Evolutionary conservation across 2,797 vertebrate species (phyloP).

Genomic region (Molossus alvarezi): DNA sequence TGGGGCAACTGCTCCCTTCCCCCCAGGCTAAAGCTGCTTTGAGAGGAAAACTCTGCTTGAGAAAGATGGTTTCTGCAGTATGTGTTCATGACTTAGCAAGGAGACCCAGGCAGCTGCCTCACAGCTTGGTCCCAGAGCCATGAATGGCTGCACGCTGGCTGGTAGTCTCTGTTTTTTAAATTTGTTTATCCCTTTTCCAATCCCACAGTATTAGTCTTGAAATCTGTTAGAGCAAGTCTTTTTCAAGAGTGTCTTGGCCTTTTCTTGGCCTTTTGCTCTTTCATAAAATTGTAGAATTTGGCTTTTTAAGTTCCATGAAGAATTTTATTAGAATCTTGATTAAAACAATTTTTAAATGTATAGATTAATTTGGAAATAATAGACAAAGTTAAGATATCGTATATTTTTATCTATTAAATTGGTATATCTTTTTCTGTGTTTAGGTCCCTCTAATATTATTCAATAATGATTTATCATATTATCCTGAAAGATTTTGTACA

Average conservation of each 20-base stretch:
- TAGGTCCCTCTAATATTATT: slow-evolving; percentile 3
- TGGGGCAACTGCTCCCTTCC: no score
- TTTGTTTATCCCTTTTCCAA: neutral
- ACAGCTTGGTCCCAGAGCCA: no score
- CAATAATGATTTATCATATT: neutral
- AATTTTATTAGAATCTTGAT: neutral
- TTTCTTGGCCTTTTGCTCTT: neutral
- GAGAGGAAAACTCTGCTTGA: no score
- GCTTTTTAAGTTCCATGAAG: neutral
- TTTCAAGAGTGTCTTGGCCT: neutral
- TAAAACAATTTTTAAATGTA: neutral
- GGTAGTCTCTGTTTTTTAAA: neutral
- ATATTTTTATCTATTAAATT: neutral
- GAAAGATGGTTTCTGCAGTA: no score
- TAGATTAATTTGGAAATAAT: slow-evolving; percentile 8
- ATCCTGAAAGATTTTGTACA: neutral
- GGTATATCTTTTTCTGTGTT: neutral
- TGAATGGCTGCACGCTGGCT: no score
- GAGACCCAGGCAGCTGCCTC: no score
- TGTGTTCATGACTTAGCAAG: no score
- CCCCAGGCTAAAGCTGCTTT: no score
- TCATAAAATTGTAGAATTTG: neutral
- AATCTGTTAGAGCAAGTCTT: neutral
- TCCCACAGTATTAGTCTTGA: neutral
- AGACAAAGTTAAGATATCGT: neutral